phyloP scores from a whole-genome alignment of 2,113 vertebrate genomes.

The Vulpes vulpes region DNA sequence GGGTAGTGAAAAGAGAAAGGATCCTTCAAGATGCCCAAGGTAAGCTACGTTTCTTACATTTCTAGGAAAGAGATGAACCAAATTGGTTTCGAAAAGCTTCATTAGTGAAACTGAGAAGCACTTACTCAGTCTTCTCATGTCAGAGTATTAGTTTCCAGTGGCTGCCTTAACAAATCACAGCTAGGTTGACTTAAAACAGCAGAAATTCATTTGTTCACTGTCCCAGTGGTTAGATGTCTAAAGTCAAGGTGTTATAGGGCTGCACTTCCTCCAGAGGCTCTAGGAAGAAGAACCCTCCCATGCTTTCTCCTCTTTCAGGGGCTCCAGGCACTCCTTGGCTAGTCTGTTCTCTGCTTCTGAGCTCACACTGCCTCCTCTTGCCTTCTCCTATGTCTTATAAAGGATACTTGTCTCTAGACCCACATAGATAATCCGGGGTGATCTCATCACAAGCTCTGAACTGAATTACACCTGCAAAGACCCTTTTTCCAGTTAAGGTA shows the following conservation, averaged over 20 bases:
- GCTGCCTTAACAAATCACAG: background rate
- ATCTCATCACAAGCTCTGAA: background rate
- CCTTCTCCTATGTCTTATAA: background rate
- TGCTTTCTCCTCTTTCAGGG: background rate
- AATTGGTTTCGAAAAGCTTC: slow-evolving; percentile 55
- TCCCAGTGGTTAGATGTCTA: background rate
- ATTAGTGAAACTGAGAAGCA: slow-evolving; percentile 72
- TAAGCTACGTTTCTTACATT: slow-evolving; percentile 75
- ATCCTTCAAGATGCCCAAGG: slow-evolving; percentile 67
- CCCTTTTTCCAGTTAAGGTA: background rate
- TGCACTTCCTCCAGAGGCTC: background rate
- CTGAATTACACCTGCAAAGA: background rate
- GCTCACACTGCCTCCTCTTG: background rate
- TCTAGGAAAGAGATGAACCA: slow-evolving; percentile 70
- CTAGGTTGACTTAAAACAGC: background rate
- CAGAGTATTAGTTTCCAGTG: background rate
- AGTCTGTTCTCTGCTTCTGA: too few species aligned
- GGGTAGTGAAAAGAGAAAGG: slow-evolving; percentile 16
- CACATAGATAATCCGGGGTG: background rate
- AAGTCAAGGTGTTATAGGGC: background rate
- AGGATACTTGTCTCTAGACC: background rate
- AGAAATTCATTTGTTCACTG: background rate
- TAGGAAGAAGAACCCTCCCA: background rate
- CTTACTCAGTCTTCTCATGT: slow-evolving; percentile 48
- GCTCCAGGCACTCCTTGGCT: background rate